Evolutionary conservation across 2,113 vertebrate genomes (phyloP), one percentile per base, ranked within the genome.

Genomic region (Terrapene triunguis): DNA sequence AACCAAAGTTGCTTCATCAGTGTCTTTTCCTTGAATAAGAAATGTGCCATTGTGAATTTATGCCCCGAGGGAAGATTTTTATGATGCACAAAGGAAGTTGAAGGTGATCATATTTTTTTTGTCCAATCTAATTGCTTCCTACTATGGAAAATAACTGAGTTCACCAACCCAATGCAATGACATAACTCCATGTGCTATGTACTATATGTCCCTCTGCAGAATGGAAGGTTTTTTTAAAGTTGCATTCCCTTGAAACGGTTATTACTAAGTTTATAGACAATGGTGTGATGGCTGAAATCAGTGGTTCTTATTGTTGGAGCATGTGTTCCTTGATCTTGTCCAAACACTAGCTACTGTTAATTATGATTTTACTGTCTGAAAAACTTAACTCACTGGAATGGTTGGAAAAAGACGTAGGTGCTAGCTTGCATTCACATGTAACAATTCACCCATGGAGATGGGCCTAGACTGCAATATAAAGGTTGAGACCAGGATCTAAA

Each of bases 1-100:
- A 88, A 38, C 11, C 1, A 19, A 69, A n/a, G 69, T 44, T 3
- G 2, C 22, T 69, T 89, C 38, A 24, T 8, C 0, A 0, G 69
- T 69, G 38, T 44, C 21, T 85, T 93, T 85, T 44, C 38, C 50
- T 53, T 91, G 80, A 10, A 44, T 44, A 44, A 85, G 80, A 25
- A 94, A 54, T n/a, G 50, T 83, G 22, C 17, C 84, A 51, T 50
- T 81, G 48, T 12, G 25, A 44, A 89, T 87, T 62, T 81, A 25
- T 57, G 80, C 90, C 85, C 85, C 51, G 16, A 87, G 57, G 38
- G 53, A 93, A 83, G 53, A 16, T 2, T 2, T 90, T 57, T 57
- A 44, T 57, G 12, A 78, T 65, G 14, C 80, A n/a, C 59, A 54
- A 76, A 85, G 22, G 32, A 82, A 84, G 89, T 2, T 6, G 38